Conservation (phyloP, 2,113 vertebrate genomes). For the Formicarius rufipectus region DNA sequence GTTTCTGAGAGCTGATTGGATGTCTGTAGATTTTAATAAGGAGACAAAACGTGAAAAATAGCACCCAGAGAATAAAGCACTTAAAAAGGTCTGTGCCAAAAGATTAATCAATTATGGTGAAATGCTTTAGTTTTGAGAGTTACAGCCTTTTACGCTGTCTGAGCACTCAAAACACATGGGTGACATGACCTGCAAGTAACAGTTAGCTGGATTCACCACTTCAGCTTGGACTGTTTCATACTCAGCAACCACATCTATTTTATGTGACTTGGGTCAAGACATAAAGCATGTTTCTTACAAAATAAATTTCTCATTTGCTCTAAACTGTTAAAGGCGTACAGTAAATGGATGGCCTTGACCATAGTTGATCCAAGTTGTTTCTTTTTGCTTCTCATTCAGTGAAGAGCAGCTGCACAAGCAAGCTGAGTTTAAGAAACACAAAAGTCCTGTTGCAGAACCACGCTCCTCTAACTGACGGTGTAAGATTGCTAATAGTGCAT, state of each 20-base stretch:
- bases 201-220: neutral
- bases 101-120: slow-evolving; percentile 48
- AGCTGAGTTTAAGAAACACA: neutral
- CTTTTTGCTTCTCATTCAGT: neutral
- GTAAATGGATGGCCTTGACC: neutral
- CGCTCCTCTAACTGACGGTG: neutral
- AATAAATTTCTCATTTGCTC: neutral
- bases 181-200: slow-evolving; percentile 15
- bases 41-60: slow-evolving; percentile 53
- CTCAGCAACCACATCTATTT: neutral
- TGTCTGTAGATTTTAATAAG: slow-evolving; percentile 14
- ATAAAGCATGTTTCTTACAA: neutral
- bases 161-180: slow-evolving; percentile 10
- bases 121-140: neutral
- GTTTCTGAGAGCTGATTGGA: slow-evolving; percentile 24
- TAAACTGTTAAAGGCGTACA: neutral
- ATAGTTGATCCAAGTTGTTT: neutral
- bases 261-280: neutral
- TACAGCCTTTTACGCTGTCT: neutral
- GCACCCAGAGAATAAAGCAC: slow-evolving; percentile 48
- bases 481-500: fast-evolving
- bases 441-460: neutral
- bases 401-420: neutral
- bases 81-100: slow-evolving; percentile 40
- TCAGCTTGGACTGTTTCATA: neutral